These are phyloP conservation scores for Torymus auratus DNA, from an alignment of 2,888 invertebrate species.

Conservation along the genomic window DNA sequence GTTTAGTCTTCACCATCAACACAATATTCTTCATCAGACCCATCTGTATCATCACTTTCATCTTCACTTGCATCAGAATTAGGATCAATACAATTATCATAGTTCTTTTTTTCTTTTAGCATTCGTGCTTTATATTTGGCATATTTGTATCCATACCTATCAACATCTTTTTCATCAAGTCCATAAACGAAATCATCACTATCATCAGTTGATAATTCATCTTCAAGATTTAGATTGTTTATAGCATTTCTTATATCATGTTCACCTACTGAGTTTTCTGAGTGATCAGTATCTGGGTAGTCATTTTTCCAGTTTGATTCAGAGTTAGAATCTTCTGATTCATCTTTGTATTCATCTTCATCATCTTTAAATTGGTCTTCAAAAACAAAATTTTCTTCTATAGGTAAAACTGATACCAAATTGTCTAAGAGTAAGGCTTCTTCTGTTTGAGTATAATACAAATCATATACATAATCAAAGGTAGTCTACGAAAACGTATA, in stretches of 20 bases:
- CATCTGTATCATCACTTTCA: constrained; percentile 14
- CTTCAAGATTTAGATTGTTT: constrained; percentile 73
- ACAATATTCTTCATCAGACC: background rate
- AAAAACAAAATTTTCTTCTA: constrained; percentile 75
- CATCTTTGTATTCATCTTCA: constrained; percentile 69
- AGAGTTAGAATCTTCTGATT: constrained; percentile 86
- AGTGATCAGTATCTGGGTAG: constrained; percentile 85
- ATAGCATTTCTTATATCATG: constrained; percentile 82
- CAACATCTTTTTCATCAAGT: constrained; percentile 78
- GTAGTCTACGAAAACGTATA: constrained; percentile 60
- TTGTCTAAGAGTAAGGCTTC: constrained; percentile 70
- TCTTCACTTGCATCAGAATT: constrained; percentile 23
- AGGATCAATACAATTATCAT: constrained; percentile 48
- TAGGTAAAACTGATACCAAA: constrained; percentile 70
- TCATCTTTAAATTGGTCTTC: constrained; percentile 65
- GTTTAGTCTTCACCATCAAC: background rate
- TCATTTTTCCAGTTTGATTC: constrained; percentile 88
- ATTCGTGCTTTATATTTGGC: constrained; percentile 82
- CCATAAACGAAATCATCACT: constrained; percentile 74
- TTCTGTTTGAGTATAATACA: constrained; percentile 79
- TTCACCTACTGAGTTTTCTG: constrained; percentile 80
- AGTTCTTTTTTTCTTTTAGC: constrained; percentile 67
- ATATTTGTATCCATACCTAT: constrained; percentile 82
- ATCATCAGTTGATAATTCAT: constrained; percentile 79
- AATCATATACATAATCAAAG: constrained; percentile 81